Conservation (phyloP, 2,797 vertebrate genomes). For the Pseudochirops cupreus region DNA sequence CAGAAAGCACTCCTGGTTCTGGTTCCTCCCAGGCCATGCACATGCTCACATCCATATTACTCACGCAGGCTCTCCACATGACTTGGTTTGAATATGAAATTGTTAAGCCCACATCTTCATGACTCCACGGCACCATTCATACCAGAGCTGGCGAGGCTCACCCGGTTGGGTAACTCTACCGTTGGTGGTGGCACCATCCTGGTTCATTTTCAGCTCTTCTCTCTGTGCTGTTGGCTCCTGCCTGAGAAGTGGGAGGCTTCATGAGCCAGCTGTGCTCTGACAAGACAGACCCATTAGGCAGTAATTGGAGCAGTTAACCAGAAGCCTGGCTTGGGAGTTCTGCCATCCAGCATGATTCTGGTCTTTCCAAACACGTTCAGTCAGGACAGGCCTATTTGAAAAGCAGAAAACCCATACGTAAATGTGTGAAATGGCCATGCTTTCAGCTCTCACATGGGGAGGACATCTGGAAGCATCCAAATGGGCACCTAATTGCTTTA, state of each 20-base stretch:
- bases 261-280: conserved; percentile 52
- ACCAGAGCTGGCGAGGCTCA: conserved; percentile 53
- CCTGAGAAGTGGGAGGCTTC: conserved; percentile 25
- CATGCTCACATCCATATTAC: conserved; percentile 36
- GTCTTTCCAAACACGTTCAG: conserved; percentile 29
- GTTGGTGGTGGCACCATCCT: conserved; percentile 3
- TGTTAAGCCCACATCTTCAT: conserved; percentile 16
- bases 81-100: background rate
- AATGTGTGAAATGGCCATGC: background rate
- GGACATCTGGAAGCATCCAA: conserved; percentile 34
- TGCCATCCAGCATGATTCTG: conserved; percentile 40
- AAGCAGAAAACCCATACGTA: conserved; percentile 20
- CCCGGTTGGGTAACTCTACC: conserved; percentile 54
- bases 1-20: conserved; percentile 38
- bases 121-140: conserved; percentile 22
- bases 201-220: conserved; percentile 1
- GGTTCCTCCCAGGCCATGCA: background rate
- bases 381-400: background rate
- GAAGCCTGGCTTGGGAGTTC: conserved; percentile 27
- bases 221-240: conserved; percentile 10
- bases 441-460: background rate
- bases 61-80: background rate
- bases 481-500: background rate
- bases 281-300: conserved; percentile 11
- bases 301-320: conserved; percentile 35